Base-by-base conservation (phyloP, 2,797 vertebrate species). In the Anabas testudineus region DNA sequence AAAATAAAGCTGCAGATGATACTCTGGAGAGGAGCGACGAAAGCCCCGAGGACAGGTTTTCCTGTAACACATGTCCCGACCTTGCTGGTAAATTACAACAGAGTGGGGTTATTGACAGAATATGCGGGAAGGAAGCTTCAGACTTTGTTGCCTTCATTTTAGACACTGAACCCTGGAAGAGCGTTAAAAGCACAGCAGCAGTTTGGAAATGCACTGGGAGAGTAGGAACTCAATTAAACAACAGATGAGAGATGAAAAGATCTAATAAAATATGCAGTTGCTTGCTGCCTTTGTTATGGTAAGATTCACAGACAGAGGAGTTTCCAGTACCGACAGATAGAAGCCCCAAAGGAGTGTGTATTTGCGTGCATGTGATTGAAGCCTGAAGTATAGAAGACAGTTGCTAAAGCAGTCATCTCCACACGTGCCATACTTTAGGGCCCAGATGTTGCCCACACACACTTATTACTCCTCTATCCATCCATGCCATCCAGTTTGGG, bases 1-100 rank as follows among this genome's bases (percentile, higher is more conserved):
- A 61, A 86, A 87, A 91, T 87, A 81, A 87, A 90, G 68, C 67
- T 86, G 73, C 78, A 80, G 76, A 88, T 78, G 77, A 87, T 70
- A n/a, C 84, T 76, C 83, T 55, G 60, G 76, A 67, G 83, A 74
- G 54, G 80, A 79, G 76, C 75, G 46, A 76, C 71, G 71, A 73
- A 63, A 71, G 76, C 55, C 84, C 83, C 1, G 21, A 78, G 90
- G 87, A 87, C 74, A 73, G 52, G 76, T 82, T 77, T 77, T 14
- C 53, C 67, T 16, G 14, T 62, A 63, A 79, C 76, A 71, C 55
- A 21, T 80, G 82, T 55, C 34, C 26, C 10, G 13, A 49, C 52
- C 56, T 63, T 1, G 5, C 57, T 76, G 72, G 58, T 82, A 75
- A 84, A 86, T 80, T 87, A 87, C 76, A 85, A 78, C 71, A 74